phyloP scores from a whole-genome alignment of 2,797 vertebrate genomes.

The Pogonophryne albipinna region DNA sequence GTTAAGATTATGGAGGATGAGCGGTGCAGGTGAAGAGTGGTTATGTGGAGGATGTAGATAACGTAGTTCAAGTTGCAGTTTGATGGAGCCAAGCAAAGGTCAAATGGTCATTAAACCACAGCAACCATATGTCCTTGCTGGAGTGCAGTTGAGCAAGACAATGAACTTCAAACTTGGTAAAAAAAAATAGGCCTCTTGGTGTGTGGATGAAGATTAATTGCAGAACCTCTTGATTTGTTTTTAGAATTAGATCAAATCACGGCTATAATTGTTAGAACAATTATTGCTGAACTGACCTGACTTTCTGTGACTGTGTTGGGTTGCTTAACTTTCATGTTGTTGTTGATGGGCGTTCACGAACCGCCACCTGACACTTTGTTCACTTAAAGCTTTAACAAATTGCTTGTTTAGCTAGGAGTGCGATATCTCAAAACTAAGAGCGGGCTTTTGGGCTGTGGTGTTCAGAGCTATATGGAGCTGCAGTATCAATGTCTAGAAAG shows the following conservation, averaged over 20 bases:
- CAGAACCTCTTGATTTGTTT: background rate
- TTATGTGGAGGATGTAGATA: background rate
- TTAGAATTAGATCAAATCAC: background rate
- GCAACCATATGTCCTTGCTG: background rate
- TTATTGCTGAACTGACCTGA: background rate
- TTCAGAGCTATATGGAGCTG: conserved; percentile 11
- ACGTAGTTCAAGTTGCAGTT: background rate
- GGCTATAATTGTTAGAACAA: background rate
- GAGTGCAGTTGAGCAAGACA: background rate
- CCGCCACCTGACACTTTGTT: background rate
- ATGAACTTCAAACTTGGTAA: background rate
- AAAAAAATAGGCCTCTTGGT: background rate
- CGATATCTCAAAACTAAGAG: background rate
- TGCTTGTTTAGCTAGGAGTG: background rate
- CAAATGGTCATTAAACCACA: conserved; percentile 4
- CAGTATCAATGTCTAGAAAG: conserved; percentile 14
- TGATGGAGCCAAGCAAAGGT: background rate
- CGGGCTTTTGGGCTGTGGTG: background rate
- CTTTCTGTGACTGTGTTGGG: conserved; percentile 5
- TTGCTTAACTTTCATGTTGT: conserved; percentile 25
- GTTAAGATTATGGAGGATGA: background rate
- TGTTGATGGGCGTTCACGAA: conserved; percentile 11
- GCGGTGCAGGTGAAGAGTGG: background rate
- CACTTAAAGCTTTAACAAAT: conserved; percentile 5
- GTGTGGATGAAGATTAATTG: background rate